Evolutionary conservation across 2,113 vertebrate species (phyloP), one percentile per base, ranked within the genome.

Genomic region (Theropithecus gelada): DNA sequence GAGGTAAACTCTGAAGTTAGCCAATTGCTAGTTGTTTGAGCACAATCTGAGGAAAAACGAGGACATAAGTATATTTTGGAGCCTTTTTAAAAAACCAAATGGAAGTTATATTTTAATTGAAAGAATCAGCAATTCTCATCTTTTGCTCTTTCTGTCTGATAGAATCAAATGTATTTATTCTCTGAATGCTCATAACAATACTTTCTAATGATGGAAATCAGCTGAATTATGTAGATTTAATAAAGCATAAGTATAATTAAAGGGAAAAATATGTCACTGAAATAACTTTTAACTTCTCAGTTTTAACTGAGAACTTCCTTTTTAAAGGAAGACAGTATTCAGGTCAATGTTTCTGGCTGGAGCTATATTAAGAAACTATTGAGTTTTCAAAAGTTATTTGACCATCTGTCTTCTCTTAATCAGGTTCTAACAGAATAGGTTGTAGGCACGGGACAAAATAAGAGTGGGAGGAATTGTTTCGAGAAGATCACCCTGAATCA

Each of bases 141-240:
- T 85, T 96, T 89, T 75, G 45, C 8, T 81, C 25, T 86, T 88
- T 76, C 27, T 93, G 86, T 22, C 79, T 95, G 50, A 95, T 87
- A 92, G 30, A 96, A 96, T 73, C 92, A 93, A 89, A 90, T 84
- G 22, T 75, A 94, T 93, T 95, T 95, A 94, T 87, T 55, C 23
- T 88, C n/a, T 96, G 23, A n/a, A 35, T 79, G 78, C n/a, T 30
- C 72, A 82, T 91, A 85, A 91, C 43, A 88, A 92, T 97, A 81
- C 40, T 94, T 95, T 90, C 64, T 97, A 97, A 96, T 97, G 90
- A 80, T 93, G 85, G 25, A 88, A 96, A 95, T 96, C 70, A 96
- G 50, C 27, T 68, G 90, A 93, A 96, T 97, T 97, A 89, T 97
- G 52, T 89, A 93, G 40, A 96, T 85, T 96, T 78, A 94, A 96